Evolutionary conservation across 2,113 vertebrate genomes (phyloP).

Genomic region (Myiagra hebetior): DNA sequence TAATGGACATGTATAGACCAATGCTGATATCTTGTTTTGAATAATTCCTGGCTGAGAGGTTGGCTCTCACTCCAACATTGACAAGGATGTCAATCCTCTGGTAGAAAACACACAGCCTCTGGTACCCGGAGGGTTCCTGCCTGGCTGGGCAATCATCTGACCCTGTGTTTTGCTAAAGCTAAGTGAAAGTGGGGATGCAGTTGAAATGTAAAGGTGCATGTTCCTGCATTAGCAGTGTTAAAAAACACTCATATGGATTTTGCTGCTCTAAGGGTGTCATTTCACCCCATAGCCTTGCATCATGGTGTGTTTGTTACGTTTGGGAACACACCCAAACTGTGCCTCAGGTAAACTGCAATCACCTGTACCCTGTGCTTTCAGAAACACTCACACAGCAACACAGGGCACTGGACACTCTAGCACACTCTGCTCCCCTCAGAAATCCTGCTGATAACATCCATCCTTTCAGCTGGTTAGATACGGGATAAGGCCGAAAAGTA

Average conservation of each 20-base stretch:
- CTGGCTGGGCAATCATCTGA: background rate
- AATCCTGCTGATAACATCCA: background rate
- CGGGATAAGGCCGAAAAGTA: background rate
- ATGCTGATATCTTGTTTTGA: background rate
- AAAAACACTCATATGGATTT: background rate
- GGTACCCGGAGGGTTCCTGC: background rate
- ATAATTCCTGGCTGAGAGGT: background rate
- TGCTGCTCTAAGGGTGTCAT: fast-evolving
- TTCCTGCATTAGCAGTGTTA: background rate
- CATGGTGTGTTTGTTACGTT: fast-evolving
- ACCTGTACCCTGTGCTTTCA: background rate
- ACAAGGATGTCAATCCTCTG: background rate
- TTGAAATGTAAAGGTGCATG: background rate
- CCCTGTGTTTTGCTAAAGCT: background rate
- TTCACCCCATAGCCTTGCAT: background rate
- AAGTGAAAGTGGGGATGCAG: background rate
- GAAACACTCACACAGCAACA: background rate
- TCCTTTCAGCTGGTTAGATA: background rate
- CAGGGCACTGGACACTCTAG: background rate
- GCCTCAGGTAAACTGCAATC: background rate
- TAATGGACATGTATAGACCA: background rate
- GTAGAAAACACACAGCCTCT: background rate
- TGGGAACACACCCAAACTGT: background rate
- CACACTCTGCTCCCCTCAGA: background rate
- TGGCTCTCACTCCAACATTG: background rate